phyloP scores from a whole-genome alignment of 2,888 invertebrate species.

The Drosophila acutilabella region DNA sequence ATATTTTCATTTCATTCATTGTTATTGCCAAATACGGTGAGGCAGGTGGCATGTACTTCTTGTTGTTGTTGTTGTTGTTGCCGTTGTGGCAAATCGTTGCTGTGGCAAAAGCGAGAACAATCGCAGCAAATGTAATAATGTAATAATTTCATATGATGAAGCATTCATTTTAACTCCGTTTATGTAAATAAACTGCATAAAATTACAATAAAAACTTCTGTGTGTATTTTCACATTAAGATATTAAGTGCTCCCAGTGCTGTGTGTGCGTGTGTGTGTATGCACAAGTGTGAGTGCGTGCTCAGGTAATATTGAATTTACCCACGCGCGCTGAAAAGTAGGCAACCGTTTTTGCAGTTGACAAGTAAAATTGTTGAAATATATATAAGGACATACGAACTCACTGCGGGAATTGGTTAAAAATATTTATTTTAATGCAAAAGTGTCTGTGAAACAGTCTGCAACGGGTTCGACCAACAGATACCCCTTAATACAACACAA shows the following conservation, averaged over 20 bases:
- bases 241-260: constrained; percentile 45
- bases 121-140: constrained; percentile 63
- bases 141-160: constrained; percentile 71
- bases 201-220: constrained; percentile 62
- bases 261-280: neutral
- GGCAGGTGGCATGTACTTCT: constrained; percentile 6
- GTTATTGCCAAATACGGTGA: constrained; percentile 47
- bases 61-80: constrained; percentile 8
- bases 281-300: constrained; percentile 13
- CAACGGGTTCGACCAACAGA: neutral
- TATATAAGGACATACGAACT: constrained; percentile 8
- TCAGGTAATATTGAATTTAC: constrained; percentile 7
- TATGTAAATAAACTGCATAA: constrained; percentile 76
- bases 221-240: constrained; percentile 55
- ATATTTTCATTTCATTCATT: constrained; percentile 19
- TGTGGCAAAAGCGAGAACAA: constrained; percentile 21
- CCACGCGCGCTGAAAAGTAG: constrained; percentile 25
- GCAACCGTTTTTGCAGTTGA: constrained; percentile 31
- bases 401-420: constrained; percentile 5
- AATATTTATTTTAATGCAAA: constrained; percentile 24
- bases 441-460: neutral
- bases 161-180: constrained; percentile 69
- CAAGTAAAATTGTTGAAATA: constrained; percentile 33
- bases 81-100: neutral
- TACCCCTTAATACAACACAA: neutral